A percentile compares a stretch with the other conserved stretches of the same genome.
Evolutionary conservation across 1,140 invertebrate genomes (phyloP).

Genomic region (Caenorhabditis remanei): DNA sequence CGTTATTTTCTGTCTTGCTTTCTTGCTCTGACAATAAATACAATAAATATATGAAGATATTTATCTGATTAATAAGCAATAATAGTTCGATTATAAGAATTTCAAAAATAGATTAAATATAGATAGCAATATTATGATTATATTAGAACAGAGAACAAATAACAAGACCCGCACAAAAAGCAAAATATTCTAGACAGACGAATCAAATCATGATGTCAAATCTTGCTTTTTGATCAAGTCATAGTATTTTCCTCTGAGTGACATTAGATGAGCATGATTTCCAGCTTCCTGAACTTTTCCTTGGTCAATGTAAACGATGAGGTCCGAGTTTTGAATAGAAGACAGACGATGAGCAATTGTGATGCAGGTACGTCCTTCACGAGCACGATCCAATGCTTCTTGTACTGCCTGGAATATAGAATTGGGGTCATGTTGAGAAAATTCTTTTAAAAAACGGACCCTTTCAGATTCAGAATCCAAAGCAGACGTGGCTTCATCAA

Average conservation of each 20-base stretch:
- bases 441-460: constrained; percentile 43
- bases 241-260: constrained; percentile 75
- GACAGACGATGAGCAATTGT: constrained; percentile 80
- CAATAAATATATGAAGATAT: no score
- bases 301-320: constrained; percentile 78
- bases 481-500: constrained; percentile 79
- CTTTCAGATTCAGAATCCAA: constrained; percentile 73
- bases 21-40: no score
- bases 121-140: neutral
- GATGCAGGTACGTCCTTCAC: constrained; percentile 79
- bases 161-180: constrained; percentile 5
- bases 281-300: constrained; percentile 78
- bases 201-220: constrained; percentile 48
- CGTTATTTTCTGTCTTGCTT: no score
- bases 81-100: no score
- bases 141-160: neutral
- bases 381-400: constrained; percentile 69
- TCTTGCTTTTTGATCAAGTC: constrained; percentile 67
- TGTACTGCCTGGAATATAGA: constrained; percentile 68
- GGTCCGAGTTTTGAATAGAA: constrained; percentile 76
- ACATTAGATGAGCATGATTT: constrained; percentile 77
- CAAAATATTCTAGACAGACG: neutral
- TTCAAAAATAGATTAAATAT: no score
- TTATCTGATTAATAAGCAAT: no score
- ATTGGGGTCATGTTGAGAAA: neutral